phyloP scores from a whole-genome alignment of 2,797 vertebrate genomes.

The Toxotes lorentzi region DNA sequence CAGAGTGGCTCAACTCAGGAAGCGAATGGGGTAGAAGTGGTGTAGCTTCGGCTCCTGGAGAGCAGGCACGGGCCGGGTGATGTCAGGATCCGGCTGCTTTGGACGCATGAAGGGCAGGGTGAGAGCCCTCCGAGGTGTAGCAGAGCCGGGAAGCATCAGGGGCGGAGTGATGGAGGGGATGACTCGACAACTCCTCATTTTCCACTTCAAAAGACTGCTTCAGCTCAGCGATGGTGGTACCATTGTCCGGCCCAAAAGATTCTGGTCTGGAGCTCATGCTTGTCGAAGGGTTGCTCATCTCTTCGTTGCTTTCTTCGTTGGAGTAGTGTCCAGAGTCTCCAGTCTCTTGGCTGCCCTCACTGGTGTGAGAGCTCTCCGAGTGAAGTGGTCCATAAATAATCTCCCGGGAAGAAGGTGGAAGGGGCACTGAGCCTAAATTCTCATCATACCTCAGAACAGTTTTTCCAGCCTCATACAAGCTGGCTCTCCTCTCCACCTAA shows the following conservation, averaged over 20 bases:
- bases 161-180: slow-evolving; percentile 31
- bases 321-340: slow-evolving; percentile 95
- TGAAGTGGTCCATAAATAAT: slow-evolving; percentile 78
- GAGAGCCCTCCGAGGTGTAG: slow-evolving; percentile 29
- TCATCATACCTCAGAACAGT: slow-evolving; percentile 82
- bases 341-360: slow-evolving; percentile 92
- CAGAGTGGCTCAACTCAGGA: slow-evolving; percentile 52
- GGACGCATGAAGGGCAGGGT: slow-evolving; percentile 30
- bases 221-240: slow-evolving; percentile 16
- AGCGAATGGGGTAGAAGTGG: slow-evolving; percentile 63
- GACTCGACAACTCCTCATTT: slow-evolving; percentile 52
- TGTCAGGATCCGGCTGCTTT: slow-evolving; percentile 67
- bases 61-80: slow-evolving; percentile 27
- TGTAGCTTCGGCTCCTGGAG: slow-evolving; percentile 49
- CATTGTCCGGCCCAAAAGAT: slow-evolving; percentile 47
- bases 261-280: slow-evolving; percentile 70
- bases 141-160: slow-evolving; percentile 30
- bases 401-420: slow-evolving; percentile 78
- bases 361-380: slow-evolving; percentile 90
- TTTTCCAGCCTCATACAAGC: slow-evolving; percentile 87
- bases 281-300: slow-evolving; percentile 84
- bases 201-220: slow-evolving; percentile 62
- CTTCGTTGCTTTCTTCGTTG: slow-evolving; percentile 88
- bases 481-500: slow-evolving; percentile 84
- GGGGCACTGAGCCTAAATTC: slow-evolving; percentile 69